phyloP scores from a whole-genome alignment of 2,888 invertebrate species.

The Microctonus aethiopoides region DNA sequence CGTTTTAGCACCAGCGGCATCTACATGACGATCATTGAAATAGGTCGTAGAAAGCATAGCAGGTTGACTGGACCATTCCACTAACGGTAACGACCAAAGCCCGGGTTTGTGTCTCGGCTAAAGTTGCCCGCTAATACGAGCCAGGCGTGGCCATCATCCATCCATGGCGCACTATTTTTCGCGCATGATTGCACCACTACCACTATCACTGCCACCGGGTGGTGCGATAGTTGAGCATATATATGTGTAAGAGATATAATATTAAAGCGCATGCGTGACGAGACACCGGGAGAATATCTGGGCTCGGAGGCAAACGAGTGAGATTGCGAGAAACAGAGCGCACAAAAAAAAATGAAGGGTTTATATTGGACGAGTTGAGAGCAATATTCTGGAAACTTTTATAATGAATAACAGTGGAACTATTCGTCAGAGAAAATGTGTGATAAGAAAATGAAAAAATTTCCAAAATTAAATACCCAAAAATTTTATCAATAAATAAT shows the following conservation, averaged over 20 bases:
- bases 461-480: background rate
- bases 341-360: background rate
- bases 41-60: conserved; percentile 61
- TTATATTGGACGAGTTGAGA: background rate
- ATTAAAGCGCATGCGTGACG: conserved; percentile 47
- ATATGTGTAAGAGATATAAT: background rate
- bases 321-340: conserved; percentile 19
- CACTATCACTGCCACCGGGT: background rate
- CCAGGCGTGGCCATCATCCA: conserved; percentile 52
- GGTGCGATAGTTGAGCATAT: no score
- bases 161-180: conserved; percentile 28
- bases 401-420: background rate
- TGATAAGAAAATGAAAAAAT: background rate
- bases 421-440: no score
- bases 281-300: conserved; percentile 13
- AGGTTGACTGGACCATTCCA: conserved; percentile 60
- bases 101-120: conserved; percentile 66
- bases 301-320: conserved; percentile 6
- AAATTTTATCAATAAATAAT: no score
- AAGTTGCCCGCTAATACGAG: conserved; percentile 47
- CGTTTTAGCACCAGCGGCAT: conserved; percentile 67
- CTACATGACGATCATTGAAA: conserved; percentile 66
- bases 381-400: background rate
- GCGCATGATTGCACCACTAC: conserved; percentile 40
- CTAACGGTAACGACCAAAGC: conserved; percentile 66